Conservation (phyloP, 2,797 vertebrate species). For the Sebastiscus albofasciatus region DNA sequence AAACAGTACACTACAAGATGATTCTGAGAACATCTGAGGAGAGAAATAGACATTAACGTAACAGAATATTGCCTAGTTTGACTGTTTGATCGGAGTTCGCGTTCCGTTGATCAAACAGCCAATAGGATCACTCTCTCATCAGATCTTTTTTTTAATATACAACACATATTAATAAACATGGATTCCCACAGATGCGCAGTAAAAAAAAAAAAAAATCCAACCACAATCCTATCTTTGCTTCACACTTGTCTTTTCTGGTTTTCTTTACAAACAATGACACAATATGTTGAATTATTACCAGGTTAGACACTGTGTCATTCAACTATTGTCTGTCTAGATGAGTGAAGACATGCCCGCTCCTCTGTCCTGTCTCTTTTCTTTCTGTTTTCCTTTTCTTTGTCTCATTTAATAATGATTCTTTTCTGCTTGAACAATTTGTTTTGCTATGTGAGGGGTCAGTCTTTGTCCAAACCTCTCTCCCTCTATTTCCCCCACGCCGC, state of each 20-base stretch:
- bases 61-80: too few relatives aligned
- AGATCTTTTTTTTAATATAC: not conserved
- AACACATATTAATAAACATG: not conserved
- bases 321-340: slow-evolving; percentile 61
- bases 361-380: slow-evolving; percentile 33
- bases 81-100: too few relatives aligned
- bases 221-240: not conserved
- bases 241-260: slow-evolving; percentile 15
- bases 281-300: slow-evolving; percentile 44
- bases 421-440: slow-evolving; percentile 52
- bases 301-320: slow-evolving; percentile 53
- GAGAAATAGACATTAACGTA: too few relatives aligned
- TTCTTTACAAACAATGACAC: slow-evolving; percentile 12
- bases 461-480: slow-evolving; percentile 50
- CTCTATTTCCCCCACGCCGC: slow-evolving; percentile 7
- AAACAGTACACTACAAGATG: too few relatives aligned
- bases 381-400: slow-evolving; percentile 59
- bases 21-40: too few relatives aligned
- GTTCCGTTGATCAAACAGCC: too few relatives aligned
- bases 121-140: too few relatives aligned
- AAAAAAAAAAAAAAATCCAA: not conserved
- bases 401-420: slow-evolving; percentile 58
- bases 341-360: slow-evolving; percentile 53
- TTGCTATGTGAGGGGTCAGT: slow-evolving; percentile 36
- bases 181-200: not conserved